Conservation (phyloP, 1,140 invertebrate species). For the Cecropterus lyciades region DNA sequence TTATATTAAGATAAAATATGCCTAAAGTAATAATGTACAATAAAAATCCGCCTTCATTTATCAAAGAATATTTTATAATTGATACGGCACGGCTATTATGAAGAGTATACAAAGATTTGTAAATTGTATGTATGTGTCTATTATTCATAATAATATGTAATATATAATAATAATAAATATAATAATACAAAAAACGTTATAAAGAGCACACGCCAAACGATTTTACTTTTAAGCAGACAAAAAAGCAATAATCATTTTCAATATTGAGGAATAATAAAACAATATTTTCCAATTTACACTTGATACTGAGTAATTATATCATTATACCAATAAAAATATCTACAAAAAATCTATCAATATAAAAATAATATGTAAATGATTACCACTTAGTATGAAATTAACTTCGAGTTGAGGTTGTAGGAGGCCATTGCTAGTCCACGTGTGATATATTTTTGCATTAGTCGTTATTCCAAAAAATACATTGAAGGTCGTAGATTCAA, state of each 20-base stretch:
- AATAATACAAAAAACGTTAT: no score
- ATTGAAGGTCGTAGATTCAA: background rate
- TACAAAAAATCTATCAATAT: slow-evolving; percentile 3
- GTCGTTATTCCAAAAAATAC: background rate
- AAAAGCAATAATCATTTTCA: slow-evolving; percentile 11
- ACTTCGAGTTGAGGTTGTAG: slow-evolving; percentile 13
- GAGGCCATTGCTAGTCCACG: slow-evolving; percentile 30
- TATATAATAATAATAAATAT: no score
- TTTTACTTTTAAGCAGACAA: slow-evolving; percentile 19
- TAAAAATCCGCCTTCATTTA: no score
- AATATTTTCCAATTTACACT: slow-evolving; percentile 12
- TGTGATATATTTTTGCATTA: slow-evolving; percentile 36
- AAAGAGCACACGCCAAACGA: background rate
- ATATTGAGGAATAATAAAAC: slow-evolving; percentile 16
- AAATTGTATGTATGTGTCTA: no score
- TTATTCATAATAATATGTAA: no score
- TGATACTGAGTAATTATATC: slow-evolving; percentile 5
- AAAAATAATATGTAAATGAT: slow-evolving; percentile 24
- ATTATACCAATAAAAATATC: background rate
- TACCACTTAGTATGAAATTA: slow-evolving; percentile 4
- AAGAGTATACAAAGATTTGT: no score
- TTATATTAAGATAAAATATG: no score
- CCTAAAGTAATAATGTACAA: no score
- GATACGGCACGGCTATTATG: no score
- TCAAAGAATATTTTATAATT: no score